These are phyloP conservation scores for Uloborus diversus DNA, from an alignment of 1,140 invertebrate species.

Conservation along the genomic window DNA sequence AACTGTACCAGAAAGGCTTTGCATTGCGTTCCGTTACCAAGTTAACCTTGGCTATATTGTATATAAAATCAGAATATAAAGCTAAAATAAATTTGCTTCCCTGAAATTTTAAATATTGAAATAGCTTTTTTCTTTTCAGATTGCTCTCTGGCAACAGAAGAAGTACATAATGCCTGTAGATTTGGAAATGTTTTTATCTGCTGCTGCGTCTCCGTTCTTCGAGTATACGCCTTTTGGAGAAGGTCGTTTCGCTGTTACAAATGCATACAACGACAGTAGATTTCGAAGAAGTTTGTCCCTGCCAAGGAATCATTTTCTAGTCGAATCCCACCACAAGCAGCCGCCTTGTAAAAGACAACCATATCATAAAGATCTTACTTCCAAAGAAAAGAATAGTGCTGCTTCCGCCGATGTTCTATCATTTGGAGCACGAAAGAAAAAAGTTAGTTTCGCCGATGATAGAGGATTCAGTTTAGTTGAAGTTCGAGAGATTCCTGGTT, in stretches of 20 bases:
- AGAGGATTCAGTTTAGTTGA: slow-evolving; percentile 85
- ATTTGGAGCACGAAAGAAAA: slow-evolving; percentile 73
- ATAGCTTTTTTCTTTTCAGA: background rate
- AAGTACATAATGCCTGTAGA: slow-evolving; percentile 30
- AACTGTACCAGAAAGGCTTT: too few species aligned
- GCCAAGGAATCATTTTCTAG: background rate
- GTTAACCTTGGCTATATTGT: too few species aligned
- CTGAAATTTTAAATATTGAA: too few species aligned
- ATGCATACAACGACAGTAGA: background rate
- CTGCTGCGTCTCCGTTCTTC: background rate
- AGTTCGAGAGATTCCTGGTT: slow-evolving; percentile 31
- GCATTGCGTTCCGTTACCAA: too few species aligned
- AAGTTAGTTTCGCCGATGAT: slow-evolving; percentile 93
- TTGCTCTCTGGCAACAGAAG: background rate
- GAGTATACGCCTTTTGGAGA: background rate
- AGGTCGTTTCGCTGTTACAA: background rate
- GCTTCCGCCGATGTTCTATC: background rate
- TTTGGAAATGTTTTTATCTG: slow-evolving; percentile 40
- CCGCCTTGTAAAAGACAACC: background rate
- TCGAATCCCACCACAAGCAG: background rate
- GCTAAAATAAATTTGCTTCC: too few species aligned
- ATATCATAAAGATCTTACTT: background rate
- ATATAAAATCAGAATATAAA: too few species aligned
- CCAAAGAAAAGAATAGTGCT: background rate
- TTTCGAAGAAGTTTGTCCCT: background rate